A percentile compares a stretch with the other conserved stretches of the same genome.
phyloP scores from a whole-genome alignment of 2,113 vertebrate genomes.

The Delphinus delphis region DNA sequence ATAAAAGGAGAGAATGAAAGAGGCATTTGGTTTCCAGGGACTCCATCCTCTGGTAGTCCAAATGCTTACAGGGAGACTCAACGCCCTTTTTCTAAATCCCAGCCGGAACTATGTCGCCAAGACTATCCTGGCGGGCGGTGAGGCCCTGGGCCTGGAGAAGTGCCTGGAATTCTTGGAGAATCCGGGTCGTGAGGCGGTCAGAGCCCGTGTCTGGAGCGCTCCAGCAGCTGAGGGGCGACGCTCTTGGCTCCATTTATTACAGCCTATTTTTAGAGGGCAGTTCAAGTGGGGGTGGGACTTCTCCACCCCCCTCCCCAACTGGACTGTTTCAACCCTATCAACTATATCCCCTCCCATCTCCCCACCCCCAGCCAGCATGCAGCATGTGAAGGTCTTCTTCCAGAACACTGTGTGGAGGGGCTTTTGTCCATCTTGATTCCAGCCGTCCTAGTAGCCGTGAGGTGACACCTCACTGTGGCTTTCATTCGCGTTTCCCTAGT shows the following conservation, averaged over 20 bases:
- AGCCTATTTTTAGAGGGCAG: constrained; percentile 63
- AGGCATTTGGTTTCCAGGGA: constrained; percentile 25
- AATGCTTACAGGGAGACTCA: background rate
- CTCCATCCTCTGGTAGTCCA: background rate
- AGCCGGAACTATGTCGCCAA: background rate
- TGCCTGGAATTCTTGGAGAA: constrained; percentile 41
- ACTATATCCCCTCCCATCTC: fast-evolving
- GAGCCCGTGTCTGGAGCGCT: background rate
- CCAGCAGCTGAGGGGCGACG: constrained; percentile 20
- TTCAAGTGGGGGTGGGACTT: background rate
- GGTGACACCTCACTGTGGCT: background rate
- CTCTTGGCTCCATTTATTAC: constrained; percentile 27
- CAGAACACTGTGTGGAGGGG: background rate
- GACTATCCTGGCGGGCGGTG: background rate
- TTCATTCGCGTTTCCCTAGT: background rate
- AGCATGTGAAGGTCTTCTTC: background rate
- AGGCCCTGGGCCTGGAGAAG: background rate
- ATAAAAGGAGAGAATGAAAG: background rate
- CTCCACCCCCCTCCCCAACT: background rate
- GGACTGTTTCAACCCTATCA: background rate
- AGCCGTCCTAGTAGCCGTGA: background rate
- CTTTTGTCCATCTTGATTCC: background rate
- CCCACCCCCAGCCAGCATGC: background rate
- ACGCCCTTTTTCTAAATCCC: background rate
- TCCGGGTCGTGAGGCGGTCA: background rate